Evolutionary conservation across 2,113 vertebrate genomes (phyloP), one percentile per base, ranked within the genome.

Genomic region (Tauraco erythrolophus): DNA sequence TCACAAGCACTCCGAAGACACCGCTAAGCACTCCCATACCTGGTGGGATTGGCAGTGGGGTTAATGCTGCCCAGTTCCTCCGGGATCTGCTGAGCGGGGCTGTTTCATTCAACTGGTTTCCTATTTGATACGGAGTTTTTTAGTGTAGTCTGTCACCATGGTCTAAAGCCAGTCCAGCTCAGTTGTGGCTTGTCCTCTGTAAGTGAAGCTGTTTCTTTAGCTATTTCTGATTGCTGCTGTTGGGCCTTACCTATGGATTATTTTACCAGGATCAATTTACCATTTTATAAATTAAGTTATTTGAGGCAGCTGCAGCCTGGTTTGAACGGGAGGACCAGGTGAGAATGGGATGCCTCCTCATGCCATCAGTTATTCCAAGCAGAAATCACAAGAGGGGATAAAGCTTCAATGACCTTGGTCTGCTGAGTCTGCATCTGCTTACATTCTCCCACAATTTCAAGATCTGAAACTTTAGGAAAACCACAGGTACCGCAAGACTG

Each of bases 271-370:
- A 23, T 48, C 10, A 11, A 46, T 37, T 76, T 4, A 19, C 3
- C 16, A 10, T 43, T 57, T 75, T 25, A 1, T 45, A 15, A 58
- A 8, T 25, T 0, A 0, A 7, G 7, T 8, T 39, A 22, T 27
- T 8, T 10, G 23, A 22, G 33, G 35, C 35, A 91, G 33, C 45
- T 46, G 41, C 41, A 82, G 6, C 6, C 17, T 66, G 51, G 13
- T 66, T 66, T 62, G 68, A 39, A 46, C 12, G 56, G 11, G 25
- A n/a, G 45, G 21, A 31, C 4, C 7, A 21, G 56, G 41, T 6
- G 19, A 17, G 35, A 51, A 17, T 8, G 56, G 56, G n/a, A 11
- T 30, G 28, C 37, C 30, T 79, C 48, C 57, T 79, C 21, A 19
- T 7, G 1, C 17, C 61, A 54, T 35, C 30, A 28, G 12, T 22